Conservation (phyloP, 2,797 vertebrate genomes). For the Xenops minutus region DNA sequence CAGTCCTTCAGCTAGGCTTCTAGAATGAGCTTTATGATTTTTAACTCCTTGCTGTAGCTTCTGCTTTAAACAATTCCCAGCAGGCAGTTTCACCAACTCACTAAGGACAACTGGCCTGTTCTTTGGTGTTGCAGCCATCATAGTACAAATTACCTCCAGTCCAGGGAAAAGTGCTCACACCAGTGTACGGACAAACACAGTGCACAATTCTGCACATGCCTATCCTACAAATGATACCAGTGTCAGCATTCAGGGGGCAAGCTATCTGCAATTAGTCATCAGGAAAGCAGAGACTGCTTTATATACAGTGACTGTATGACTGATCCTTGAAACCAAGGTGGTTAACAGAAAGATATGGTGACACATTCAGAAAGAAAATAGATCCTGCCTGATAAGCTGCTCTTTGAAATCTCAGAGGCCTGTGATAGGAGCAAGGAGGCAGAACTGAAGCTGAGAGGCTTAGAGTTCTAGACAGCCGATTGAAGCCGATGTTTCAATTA, state of each 20-base stretch:
- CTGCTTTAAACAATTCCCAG: not conserved
- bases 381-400: not conserved
- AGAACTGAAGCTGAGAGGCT: not conserved
- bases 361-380: not conserved
- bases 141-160: rapidly evolving
- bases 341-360: not conserved
- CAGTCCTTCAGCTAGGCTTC: constrained; percentile 11
- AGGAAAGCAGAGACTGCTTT: not conserved
- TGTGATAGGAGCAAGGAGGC: not conserved
- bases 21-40: constrained; percentile 8
- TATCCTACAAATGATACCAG: not conserved
- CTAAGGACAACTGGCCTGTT: not conserved
- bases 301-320: not conserved
- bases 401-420: not conserved
- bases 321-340: not conserved
- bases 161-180: not conserved
- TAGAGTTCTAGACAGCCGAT: not conserved
- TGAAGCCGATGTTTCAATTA: not conserved
- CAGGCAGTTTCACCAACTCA: not conserved
- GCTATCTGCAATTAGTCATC: not conserved
- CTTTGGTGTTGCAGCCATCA: not conserved
- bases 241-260: not conserved
- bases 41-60: constrained; percentile 42
- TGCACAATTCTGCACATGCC: not conserved
- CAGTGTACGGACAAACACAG: not conserved